Evolutionary conservation across 2,797 vertebrate genomes (phyloP).

Genomic region (Philypnodon macrostomus): DNA sequence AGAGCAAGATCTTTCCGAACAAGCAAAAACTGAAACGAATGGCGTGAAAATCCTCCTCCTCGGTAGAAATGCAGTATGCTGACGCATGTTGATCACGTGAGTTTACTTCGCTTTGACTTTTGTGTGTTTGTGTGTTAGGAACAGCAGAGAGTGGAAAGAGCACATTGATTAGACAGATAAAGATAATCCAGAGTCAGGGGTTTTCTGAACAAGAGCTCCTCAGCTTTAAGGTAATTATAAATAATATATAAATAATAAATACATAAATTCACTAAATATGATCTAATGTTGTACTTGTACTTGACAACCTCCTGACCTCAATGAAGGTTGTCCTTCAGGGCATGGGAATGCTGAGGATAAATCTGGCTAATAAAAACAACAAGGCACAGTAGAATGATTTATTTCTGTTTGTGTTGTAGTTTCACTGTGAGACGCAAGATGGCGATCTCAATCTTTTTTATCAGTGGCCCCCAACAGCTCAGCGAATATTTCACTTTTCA

Average conservation of each 20-base stretch:
- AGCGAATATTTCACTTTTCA: no score
- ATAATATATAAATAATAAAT: no score
- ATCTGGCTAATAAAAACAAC: conserved; percentile 73
- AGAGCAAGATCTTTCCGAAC: conserved; percentile 66
- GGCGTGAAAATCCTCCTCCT: conserved; percentile 75
- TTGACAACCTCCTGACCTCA: conserved; percentile 78
- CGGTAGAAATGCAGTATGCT: conserved; percentile 62
- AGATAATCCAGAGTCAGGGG: conserved; percentile 76
- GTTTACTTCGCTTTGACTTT: background rate
- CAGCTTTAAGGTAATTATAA: conserved; percentile 71
- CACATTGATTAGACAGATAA: conserved; percentile 79
- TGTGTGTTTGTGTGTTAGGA: conserved; percentile 48
- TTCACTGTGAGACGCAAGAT: conserved; percentile 45
- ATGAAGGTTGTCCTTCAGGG: conserved; percentile 79
- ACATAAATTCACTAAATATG: no score
- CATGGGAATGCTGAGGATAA: conserved; percentile 77
- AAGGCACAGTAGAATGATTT: conserved; percentile 48
- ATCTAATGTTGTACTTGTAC: conserved; percentile 38
- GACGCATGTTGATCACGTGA: no score
- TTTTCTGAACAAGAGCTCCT: conserved; percentile 74
- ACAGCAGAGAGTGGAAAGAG: conserved; percentile 78
- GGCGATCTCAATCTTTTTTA: no score
- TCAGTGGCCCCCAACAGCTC: no score
- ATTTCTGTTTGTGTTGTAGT: conserved; percentile 6
- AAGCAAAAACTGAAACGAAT: conserved; percentile 61